A percentile compares a stretch with the other conserved stretches of the same genome.
Conservation (phyloP, 2,888 invertebrate species). For the Pyralis farinalis region DNA sequence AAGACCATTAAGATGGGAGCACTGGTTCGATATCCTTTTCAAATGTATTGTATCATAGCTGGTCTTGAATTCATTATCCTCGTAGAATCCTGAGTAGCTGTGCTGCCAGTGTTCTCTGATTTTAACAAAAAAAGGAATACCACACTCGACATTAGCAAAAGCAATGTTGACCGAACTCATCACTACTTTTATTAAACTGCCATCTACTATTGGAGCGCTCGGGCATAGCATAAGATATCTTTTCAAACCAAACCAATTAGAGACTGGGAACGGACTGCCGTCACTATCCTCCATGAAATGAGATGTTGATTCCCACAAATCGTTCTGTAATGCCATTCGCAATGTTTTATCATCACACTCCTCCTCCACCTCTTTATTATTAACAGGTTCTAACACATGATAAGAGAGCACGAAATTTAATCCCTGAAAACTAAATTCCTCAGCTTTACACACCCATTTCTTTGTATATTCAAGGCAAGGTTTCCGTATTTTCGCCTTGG, state of each 20-base stretch:
- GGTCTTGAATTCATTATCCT: conserved; percentile 88
- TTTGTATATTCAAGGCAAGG: conserved; percentile 45
- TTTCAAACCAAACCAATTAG: conserved; percentile 89
- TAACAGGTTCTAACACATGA: conserved; percentile 42
- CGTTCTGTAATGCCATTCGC: conserved; percentile 64
- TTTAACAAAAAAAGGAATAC: conserved; percentile 93
- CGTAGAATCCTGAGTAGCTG: conserved; percentile 89
- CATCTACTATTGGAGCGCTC: conserved; percentile 81
- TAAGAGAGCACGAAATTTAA: conserved; percentile 53
- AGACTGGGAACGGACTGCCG: conserved; percentile 80
- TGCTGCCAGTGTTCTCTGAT: conserved; percentile 90
- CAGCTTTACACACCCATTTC: conserved; percentile 65
- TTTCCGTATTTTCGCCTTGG: conserved; percentile 50
- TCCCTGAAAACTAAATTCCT: conserved; percentile 58
- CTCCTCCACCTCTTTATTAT: conserved; percentile 33
- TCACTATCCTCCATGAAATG: conserved; percentile 63
- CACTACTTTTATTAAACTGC: conserved; percentile 88
- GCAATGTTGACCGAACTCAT: conserved; percentile 92
- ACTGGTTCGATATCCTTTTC: conserved; percentile 88
- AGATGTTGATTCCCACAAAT: conserved; percentile 64
- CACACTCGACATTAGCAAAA: conserved; percentile 88
- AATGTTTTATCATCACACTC: conserved; percentile 77
- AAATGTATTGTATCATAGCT: conserved; percentile 95
- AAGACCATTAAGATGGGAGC: conserved; percentile 90
- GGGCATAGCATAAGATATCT: conserved; percentile 91